Percentiles rank a stretch among this genome's conserved stretches.
phyloP scores from a whole-genome alignment of 2,888 invertebrate genomes.

The Mayetiola destructor region DNA sequence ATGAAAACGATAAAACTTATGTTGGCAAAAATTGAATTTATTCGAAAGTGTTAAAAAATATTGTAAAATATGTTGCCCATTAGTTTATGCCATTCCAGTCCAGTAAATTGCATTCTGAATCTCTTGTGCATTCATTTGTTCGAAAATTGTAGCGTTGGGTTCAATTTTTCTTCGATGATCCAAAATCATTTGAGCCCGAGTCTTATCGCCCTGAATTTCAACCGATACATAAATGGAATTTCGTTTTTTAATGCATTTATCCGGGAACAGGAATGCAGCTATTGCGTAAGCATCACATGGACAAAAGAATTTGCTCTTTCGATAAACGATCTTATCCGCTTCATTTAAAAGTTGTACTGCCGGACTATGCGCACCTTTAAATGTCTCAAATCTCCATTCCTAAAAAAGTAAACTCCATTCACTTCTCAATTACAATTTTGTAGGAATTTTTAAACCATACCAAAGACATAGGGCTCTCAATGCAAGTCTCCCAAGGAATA shows the following conservation, averaged over 20 bases:
- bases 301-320: neutral
- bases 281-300: conserved; percentile 36
- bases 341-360: conserved; percentile 38
- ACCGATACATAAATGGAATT: conserved; percentile 39
- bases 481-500: conserved; percentile 56
- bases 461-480: conserved; percentile 24
- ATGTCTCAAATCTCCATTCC: conserved; percentile 38
- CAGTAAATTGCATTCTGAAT: neutral
- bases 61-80: no score
- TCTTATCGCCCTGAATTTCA: conserved; percentile 42
- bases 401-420: neutral
- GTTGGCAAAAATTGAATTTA: no score
- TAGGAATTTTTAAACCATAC: neutral
- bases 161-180: conserved; percentile 33
- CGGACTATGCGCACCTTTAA: conserved; percentile 33
- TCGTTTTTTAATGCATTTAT: conserved; percentile 28
- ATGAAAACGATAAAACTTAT: no score
- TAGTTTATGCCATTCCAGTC: no score
- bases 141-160: neutral
- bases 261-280: conserved; percentile 35
- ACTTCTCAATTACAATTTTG: neutral
- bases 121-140: neutral
- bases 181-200: conserved; percentile 42
- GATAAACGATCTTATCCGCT: conserved; percentile 30
- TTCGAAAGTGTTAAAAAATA: no score